Base-by-base conservation (phyloP, 2,797 vertebrate species). In the Leptatherina wallacei region DNA sequence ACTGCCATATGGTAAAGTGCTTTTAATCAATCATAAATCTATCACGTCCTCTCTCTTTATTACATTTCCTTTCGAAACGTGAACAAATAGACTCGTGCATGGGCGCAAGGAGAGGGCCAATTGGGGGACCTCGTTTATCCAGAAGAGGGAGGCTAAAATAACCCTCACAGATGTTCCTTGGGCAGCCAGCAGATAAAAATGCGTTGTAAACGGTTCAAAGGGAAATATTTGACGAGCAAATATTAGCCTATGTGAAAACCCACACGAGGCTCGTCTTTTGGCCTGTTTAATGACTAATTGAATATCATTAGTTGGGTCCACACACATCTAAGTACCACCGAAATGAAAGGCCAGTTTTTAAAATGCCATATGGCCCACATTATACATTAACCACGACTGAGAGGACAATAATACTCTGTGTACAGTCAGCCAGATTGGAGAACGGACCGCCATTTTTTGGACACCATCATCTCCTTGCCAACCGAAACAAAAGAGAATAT, bases 201-300 rank as follows among this genome's bases (percentile, higher is more conserved):
- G 92, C 91, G 95, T 90, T 94, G 95, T 96, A 97, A 96, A 96
- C 92, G 92, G 95, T 95, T 91, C 94, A 94, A 93, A 95, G 93
- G 92, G 95, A 96, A 97, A 96, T 98, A 96, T 98, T 98, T 98
- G 97, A 96, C 96, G 92, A 98, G 96, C 95, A 99, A 98, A 99
- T 96, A 98, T 97, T 97, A 96, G 94, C 95, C 94, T 83, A 95
- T 93, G 93, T 91, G 92, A 95, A 95, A 94, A 93, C 61, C 81
- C 92, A 94, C 93, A 92, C 92, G 79, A 88, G 90, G 81, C 93
- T 94, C 91, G 94, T 94, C 92, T 93, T 95, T 94, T 85, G 90
- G 85, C 85, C 91, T 93, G 95, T 96, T 95, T 95, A 95, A 95
- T 95, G 93, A 95, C 96, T 96, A 96, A 96, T 96, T 96, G 96